These are phyloP conservation scores for Muricea muricata DNA, from an alignment of 92 coral and sea anemone genomes.

Conservation along the genomic window DNA sequence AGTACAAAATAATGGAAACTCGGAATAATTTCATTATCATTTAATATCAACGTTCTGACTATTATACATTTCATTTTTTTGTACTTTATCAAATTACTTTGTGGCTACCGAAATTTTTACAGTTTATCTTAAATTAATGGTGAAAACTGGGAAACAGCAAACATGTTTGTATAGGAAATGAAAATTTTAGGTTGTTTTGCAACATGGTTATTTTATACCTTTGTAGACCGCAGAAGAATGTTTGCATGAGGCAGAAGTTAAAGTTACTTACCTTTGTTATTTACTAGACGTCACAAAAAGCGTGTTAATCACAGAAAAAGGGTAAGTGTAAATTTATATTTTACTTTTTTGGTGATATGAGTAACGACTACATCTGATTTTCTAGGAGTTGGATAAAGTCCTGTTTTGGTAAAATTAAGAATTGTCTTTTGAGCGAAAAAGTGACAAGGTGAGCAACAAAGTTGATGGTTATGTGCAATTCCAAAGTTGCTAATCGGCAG, in stretches of 20 bases:
- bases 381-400: slow-evolving; percentile 29
- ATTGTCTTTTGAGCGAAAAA: slow-evolving; percentile 32
- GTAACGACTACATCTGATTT: not conserved
- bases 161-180: no score
- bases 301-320: not conserved
- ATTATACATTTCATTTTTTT: no score
- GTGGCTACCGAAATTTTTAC: no score
- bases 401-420: slow-evolving; percentile 45
- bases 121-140: no score
- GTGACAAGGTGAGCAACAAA: slow-evolving; percentile 22
- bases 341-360: not conserved
- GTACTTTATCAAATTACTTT: no score
- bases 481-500: no score
- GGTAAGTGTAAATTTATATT: slow-evolving; percentile 5
- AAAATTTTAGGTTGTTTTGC: no score
- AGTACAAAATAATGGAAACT: no score
- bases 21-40: no score
- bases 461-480: not conserved
- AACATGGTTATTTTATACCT: no score
- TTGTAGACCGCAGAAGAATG: slow-evolving; percentile 26
- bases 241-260: slow-evolving; percentile 16
- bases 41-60: no score
- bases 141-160: no score
- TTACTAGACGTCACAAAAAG: slow-evolving; percentile 30
- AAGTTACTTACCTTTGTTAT: slow-evolving; percentile 21